Base-by-base conservation (phyloP, 2,797 vertebrate genomes). In the Crocidura indochinensis region DNA sequence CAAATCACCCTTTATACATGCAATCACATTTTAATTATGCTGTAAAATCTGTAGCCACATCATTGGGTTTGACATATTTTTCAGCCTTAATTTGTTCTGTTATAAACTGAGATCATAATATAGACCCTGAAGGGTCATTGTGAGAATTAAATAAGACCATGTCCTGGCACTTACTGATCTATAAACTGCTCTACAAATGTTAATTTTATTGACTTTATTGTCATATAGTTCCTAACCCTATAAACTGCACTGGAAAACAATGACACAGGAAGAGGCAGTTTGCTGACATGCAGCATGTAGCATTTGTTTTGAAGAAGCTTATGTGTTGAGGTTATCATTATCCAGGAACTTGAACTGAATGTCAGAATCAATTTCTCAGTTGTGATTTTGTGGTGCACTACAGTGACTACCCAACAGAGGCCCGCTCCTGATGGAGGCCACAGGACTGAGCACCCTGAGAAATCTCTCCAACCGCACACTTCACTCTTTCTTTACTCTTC, bases 21-120 rank as follows among this genome's bases (percentile, higher is more conserved):
- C 2, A 75, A 15, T 75, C 71, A 56, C 15, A 26, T 73, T 72
- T 85, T 56, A 49, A 82, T 38, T 29, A 80, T n/a, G 38, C 53
- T 73, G 26, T 71, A 84, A 49, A 67, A 64, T 72, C 7, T 49
- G 5, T 20, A 92, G 64, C 10, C 56, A 2, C 44, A 26, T 46
- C 73, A 85, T 76, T 87, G 38, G 27, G 29, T 71, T 89, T 74
- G 75, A 74, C 20, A 62, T 82, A 29, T 62, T 81, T 78, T 47
- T 84, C 29, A 84, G 84, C 20, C 86, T 90, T 73, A 77, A 80
- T 71, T 67, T 82, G n/a, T 47, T 44, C 76, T 87, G 69, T 88
- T 47, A 26, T 67, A 93, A 80, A 64, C 0, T n/a, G 20, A 80
- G 71, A 74, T 77, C 68, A 82, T 46, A 86, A 51, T 71, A 46